Conservation (phyloP, 2,888 invertebrate species). For the Ecdyonurus torrentis region DNA sequence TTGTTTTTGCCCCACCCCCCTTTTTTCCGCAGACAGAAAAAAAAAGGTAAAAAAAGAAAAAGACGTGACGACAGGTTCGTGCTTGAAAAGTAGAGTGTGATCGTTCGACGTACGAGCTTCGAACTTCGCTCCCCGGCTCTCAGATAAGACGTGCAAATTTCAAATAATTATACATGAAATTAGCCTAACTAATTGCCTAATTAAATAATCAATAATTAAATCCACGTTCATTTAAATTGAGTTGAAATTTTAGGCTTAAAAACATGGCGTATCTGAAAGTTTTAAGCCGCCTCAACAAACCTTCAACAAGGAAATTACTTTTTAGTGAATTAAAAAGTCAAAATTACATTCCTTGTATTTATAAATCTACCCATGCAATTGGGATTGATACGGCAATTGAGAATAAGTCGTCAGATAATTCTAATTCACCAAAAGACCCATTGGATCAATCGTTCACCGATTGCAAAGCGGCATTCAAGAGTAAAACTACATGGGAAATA, state of each 20-base stretch:
- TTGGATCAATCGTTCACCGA: slow-evolving; percentile 76
- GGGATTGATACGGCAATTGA: slow-evolving; percentile 10
- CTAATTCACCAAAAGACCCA: slow-evolving; percentile 35
- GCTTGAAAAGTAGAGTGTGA: neutral
- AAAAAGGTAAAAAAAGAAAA: too few relatives aligned
- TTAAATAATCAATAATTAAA: neutral
- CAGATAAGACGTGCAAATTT: neutral
- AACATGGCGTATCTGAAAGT: neutral
- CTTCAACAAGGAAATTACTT: neutral
- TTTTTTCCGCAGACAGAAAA: neutral
- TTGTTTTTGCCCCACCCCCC: neutral
- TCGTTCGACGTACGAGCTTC: neutral
- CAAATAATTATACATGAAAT: neutral
- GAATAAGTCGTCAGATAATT: slow-evolving; percentile 11
- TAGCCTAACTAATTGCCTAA: neutral
- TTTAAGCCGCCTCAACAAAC: neutral
- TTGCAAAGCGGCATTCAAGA: slow-evolving; percentile 82
- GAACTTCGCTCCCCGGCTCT: neutral
- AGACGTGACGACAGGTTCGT: neutral
- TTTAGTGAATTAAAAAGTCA: neutral
- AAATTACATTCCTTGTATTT: slow-evolving; percentile 9
- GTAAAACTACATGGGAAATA: slow-evolving; percentile 86
- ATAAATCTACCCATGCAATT: slow-evolving; percentile 11
- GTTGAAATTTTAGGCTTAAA: neutral
- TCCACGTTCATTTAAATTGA: neutral